Conservation (phyloP, 1,140 invertebrate species). For the Lasioglossum baleicum region DNA sequence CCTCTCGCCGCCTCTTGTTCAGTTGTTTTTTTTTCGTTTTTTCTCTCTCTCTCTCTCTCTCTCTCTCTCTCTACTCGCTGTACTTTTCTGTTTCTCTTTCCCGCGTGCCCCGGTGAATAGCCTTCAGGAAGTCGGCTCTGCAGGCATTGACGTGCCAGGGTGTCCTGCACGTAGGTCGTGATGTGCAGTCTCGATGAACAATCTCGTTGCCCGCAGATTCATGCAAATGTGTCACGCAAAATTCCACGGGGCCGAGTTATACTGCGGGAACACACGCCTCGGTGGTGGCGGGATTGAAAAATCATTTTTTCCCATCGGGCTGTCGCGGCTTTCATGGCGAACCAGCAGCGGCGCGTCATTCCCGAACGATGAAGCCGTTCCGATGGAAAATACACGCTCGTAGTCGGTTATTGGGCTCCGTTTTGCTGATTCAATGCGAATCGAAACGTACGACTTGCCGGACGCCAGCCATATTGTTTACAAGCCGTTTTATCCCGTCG, state of each 20-base stretch:
- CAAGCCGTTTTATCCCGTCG: too few species aligned
- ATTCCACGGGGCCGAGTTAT: conserved; percentile 1
- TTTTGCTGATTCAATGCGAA: background rate
- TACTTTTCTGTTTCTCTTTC: background rate
- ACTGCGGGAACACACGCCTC: background rate
- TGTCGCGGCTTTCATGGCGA: background rate
- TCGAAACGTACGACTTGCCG: too few species aligned
- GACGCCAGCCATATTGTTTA: too few species aligned
- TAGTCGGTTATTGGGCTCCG: background rate
- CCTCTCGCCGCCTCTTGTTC: background rate
- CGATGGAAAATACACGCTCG: background rate
- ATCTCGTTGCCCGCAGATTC: conserved; percentile 26
- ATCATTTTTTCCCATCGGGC: conserved; percentile 5
- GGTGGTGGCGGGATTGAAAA: background rate
- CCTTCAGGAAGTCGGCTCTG: conserved; percentile 39
- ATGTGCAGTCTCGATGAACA: conserved; percentile 54
- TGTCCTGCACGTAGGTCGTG: conserved; percentile 56
- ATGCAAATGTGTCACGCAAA: conserved; percentile 47
- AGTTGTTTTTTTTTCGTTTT: background rate
- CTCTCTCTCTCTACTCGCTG: background rate
- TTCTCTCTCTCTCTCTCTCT: background rate
- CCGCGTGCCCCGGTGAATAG: conserved; percentile 14
- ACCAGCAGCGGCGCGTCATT: background rate
- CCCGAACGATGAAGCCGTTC: conserved; percentile 8
- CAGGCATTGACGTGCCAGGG: conserved; percentile 55